Evolutionary conservation across 2,888 invertebrate species (phyloP), one percentile per base, ranked within the genome.

Genomic region (Leptopilina syphax): DNA sequence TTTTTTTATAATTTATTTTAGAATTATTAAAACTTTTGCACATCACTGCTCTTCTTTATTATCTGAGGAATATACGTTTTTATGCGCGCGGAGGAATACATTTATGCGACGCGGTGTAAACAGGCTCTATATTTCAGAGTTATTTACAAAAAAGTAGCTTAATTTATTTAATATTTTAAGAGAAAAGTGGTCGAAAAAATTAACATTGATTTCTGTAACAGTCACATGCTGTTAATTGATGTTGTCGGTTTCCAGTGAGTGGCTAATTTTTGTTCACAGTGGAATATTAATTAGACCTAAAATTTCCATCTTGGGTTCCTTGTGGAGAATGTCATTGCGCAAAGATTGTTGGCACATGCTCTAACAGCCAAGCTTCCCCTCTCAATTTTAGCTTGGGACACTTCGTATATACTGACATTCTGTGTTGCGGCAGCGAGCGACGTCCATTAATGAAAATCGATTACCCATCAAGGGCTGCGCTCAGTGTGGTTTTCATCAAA

Each of bases 381-480:
- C 76, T 50, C 50, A 50, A 41, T 77, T 70, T 47, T 60, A 41
- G 41, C 47, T 34, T 27, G n/a, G 63, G 24, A 76, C 34, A 34
- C 79, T 34, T 24, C 41, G 41, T 50, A 50, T 57, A 18, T 63
- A 60, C 57, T 18, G 67, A 27, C 24, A 47, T 57, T 68, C 67
- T 50, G 24, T 54, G 60, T 60, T 78, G 76, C 47, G 18, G 73
- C n/a, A 73, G 73, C 34, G 57, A 84, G 82, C 87, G 86, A 84
- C 86, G 84, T 88, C 87, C 87, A 88, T 88, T 89, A 89, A 89
- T 87, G 89, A 87, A 89, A 89, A 89, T 89, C 87, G 89, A 88
- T 88, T 86, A 87, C 84, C 87, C 87, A 87, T 88, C 88, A 84
- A 82, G 82, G 82, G 82, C 81, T 4, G 34, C 41, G 57, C 73